Percentiles rank a stretch among this genome's conserved stretches.
These are phyloP conservation scores for Agonum fuliginosum DNA, from an alignment of 2,888 invertebrate genomes.

Conservation along the genomic window DNA sequence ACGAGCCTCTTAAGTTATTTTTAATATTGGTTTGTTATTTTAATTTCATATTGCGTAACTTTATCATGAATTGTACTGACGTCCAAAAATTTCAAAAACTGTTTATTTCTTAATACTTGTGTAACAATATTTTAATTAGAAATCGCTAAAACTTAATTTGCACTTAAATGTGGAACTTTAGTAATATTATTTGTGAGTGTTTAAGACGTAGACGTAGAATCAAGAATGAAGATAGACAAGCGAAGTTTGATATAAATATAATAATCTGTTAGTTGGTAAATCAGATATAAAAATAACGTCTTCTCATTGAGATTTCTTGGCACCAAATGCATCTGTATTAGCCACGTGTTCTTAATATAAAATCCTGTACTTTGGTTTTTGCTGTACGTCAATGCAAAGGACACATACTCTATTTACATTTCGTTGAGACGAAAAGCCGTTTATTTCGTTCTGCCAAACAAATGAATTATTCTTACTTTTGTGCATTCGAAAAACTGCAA, in stretches of 20 bases:
- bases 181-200: neutral
- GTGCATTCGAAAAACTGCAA: neutral
- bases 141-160: too few species aligned
- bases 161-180: too few species aligned
- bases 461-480: neutral
- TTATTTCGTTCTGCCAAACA: slow-evolving; percentile 12
- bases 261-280: slow-evolving; percentile 13
- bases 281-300: slow-evolving; percentile 47
- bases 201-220: neutral
- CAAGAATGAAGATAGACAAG: neutral
- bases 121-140: too few species aligned
- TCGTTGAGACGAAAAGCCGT: neutral
- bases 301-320: slow-evolving; percentile 47
- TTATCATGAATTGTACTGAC: too few species aligned
- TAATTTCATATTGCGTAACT: too few species aligned
- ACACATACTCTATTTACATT: slow-evolving; percentile 22
- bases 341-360: slow-evolving; percentile 52
- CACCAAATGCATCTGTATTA: slow-evolving; percentile 11
- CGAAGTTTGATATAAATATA: slow-evolving; percentile 20
- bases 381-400: slow-evolving; percentile 36
- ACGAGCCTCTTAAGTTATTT: too few species aligned
- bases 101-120: too few species aligned
- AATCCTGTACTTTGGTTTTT: slow-evolving; percentile 49
- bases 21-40: too few species aligned
- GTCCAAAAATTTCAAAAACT: too few species aligned